A percentile compares a stretch with the other conserved stretches of the same genome.
Conservation (phyloP, 2,113 vertebrate genomes). For the Syngnathus floridae region DNA sequence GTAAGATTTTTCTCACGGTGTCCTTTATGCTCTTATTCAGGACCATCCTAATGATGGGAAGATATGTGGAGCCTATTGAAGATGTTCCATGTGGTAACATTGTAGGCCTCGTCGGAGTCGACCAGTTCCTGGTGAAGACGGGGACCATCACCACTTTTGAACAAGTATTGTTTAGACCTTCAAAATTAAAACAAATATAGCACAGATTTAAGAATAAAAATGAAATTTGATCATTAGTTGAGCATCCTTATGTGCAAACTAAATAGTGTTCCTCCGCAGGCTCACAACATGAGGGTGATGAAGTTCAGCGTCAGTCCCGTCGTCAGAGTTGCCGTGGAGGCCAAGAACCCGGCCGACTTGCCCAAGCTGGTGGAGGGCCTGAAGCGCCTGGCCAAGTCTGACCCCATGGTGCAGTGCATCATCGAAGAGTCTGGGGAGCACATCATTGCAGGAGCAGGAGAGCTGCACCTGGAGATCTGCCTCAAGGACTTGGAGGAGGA, state of each 20-base stretch:
- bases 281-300: slow-evolving; percentile 96
- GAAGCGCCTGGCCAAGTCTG: slow-evolving; percentile 90
- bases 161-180: slow-evolving; percentile 30
- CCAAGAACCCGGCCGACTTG: slow-evolving; percentile 89
- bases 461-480: slow-evolving; percentile 93
- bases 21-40: slow-evolving; percentile 45
- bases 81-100: slow-evolving; percentile 96
- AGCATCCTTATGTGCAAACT: no score
- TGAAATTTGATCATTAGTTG: no score
- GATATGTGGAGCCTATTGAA: slow-evolving; percentile 90
- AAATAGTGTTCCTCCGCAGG: slow-evolving; percentile 52
- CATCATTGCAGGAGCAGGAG: slow-evolving; percentile 88
- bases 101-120: slow-evolving; percentile 88
- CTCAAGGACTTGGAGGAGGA: slow-evolving; percentile 94
- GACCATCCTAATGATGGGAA: slow-evolving; percentile 97
- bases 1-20: not conserved
- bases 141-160: slow-evolving; percentile 93
- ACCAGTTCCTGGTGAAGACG: slow-evolving; percentile 91
- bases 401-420: slow-evolving; percentile 98
- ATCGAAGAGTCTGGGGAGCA: slow-evolving; percentile 95
- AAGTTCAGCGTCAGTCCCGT: slow-evolving; percentile 96
- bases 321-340: slow-evolving; percentile 88
- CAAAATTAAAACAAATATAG: no score
- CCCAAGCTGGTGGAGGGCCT: slow-evolving; percentile 93
- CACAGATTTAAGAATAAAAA: no score